A percentile compares a stretch with the other conserved stretches of the same genome.
phyloP scores from a whole-genome alignment of 2,888 invertebrate genomes.

The Mesochorus sp. region DNA sequence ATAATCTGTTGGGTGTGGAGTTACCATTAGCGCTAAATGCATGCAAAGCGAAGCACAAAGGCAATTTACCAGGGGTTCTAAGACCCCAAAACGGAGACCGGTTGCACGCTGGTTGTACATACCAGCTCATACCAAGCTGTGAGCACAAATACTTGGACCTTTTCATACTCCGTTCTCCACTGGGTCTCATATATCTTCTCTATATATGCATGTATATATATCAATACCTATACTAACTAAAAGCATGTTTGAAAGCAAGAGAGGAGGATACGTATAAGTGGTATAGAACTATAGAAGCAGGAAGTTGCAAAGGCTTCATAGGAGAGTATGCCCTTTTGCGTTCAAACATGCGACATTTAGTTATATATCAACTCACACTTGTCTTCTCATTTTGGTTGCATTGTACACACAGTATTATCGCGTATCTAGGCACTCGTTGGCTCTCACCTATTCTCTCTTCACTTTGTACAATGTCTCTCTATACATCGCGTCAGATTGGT shows the following conservation, averaged over 20 bases:
- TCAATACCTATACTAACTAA: too few species aligned
- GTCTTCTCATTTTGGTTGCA: constrained; percentile 11
- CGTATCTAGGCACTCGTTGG: constrained; percentile 30
- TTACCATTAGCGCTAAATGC: constrained; percentile 71
- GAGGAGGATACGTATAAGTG: too few species aligned
- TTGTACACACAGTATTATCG: background rate
- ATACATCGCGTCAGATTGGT: background rate
- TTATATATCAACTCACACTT: background rate
- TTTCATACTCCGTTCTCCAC: background rate
- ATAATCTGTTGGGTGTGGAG: constrained; percentile 66
- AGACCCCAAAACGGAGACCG: constrained; percentile 60
- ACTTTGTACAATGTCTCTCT: constrained; percentile 2
- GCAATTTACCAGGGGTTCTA: constrained; percentile 67
- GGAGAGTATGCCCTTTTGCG: too few species aligned
- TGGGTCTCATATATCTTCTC: constrained; percentile 8
- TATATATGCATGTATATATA: background rate
- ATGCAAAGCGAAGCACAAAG: constrained; percentile 70
- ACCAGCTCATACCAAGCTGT: background rate
- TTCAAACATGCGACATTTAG: too few species aligned
- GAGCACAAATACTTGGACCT: constrained; percentile 17
- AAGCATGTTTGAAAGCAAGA: too few species aligned
- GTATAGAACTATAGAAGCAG: too few species aligned
- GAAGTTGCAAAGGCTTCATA: too few species aligned
- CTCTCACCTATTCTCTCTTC: constrained; percentile 30
- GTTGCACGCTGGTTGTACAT: constrained; percentile 30